Base-by-base conservation (phyloP, 2,888 invertebrate species). In the Heliothis peltigera region DNA sequence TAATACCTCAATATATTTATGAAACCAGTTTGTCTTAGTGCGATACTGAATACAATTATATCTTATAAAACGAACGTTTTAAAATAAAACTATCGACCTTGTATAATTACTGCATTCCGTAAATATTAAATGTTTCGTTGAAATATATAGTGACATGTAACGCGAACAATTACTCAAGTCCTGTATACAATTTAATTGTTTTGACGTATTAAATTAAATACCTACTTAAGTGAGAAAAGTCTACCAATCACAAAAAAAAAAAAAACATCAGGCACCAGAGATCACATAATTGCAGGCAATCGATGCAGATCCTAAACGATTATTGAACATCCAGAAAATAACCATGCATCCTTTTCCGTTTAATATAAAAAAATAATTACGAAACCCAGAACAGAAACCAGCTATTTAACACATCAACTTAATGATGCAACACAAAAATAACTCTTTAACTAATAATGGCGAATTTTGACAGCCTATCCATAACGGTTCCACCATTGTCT, bases 401-500 rank as follows among this genome's bases (percentile, higher is more conserved):
- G 70, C 71, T 75, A 84, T 86, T 86, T 86, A 85, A 83, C 85
- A 82, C 82, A 81, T 76, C 61, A 83, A 73, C 84, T 75, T 87
- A 80, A 80, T 80, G 74, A 72, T 73, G 60, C 75, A 75, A 77
- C 81, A 82, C n/a, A n/a, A n/a, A 86, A 85, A 82, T 81, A 89
- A 86, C 91, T 88, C 86, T 91, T 91, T 92, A 88, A 76, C 79
- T 67, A 84, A 89, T 90, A 92, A 92, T 90, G 85, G 88, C 85
- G 77, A 88, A 89, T 89, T 89, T 91, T 91, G 90, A 91, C 91
- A 91, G 91, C 78, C 89, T 82, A 89, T 87, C 89, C 87, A 89
- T 94, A 92, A 92, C 92, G 90, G 92, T 86, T 81, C 77, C 79
- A 66, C 89, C 87, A 90, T 93, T 93, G 92, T 93, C 92, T 93